Evolutionary conservation across 2,888 invertebrate genomes (phyloP).

Genomic region (Sphecodes monilicornis): DNA sequence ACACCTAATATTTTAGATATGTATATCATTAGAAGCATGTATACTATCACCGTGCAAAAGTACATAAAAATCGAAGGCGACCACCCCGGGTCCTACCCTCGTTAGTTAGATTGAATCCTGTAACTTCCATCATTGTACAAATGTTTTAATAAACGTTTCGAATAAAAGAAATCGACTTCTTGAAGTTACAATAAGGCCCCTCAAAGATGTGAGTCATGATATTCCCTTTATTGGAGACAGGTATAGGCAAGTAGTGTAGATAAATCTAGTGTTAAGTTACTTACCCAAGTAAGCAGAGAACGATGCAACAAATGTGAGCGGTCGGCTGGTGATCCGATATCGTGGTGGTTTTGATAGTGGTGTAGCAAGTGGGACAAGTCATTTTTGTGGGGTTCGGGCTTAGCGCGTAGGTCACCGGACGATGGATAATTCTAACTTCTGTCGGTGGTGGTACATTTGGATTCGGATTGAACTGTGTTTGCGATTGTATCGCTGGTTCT

Average conservation of each 20-base stretch:
- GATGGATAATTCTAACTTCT: slow-evolving; percentile 77
- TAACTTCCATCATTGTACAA: too few species aligned
- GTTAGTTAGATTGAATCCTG: too few species aligned
- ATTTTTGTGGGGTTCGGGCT: slow-evolving; percentile 82
- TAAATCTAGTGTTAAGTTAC: slow-evolving; percentile 30
- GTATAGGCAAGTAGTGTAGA: not conserved
- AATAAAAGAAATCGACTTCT: too few species aligned
- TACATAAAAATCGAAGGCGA: too few species aligned
- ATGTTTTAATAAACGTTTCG: too few species aligned
- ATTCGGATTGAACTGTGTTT: slow-evolving; percentile 40
- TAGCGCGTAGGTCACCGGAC: slow-evolving; percentile 75
- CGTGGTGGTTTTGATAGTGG: slow-evolving; percentile 84
- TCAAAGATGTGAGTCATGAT: not conserved
- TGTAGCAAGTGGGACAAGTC: slow-evolving; percentile 84
- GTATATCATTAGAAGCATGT: too few species aligned
- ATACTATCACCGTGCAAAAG: too few species aligned
- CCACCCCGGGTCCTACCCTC: too few species aligned
- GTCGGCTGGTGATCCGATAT: slow-evolving; percentile 84
- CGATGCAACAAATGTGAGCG: slow-evolving; percentile 84
- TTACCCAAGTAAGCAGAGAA: slow-evolving; percentile 82
- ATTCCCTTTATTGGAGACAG: not conserved
- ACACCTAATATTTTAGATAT: too few species aligned
- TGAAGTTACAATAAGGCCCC: too few species aligned
- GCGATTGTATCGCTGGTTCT: slow-evolving; percentile 49
- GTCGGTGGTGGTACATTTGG: slow-evolving; percentile 63